Conservation (phyloP, 2,888 invertebrate genomes). For the Volucella zonaria region DNA sequence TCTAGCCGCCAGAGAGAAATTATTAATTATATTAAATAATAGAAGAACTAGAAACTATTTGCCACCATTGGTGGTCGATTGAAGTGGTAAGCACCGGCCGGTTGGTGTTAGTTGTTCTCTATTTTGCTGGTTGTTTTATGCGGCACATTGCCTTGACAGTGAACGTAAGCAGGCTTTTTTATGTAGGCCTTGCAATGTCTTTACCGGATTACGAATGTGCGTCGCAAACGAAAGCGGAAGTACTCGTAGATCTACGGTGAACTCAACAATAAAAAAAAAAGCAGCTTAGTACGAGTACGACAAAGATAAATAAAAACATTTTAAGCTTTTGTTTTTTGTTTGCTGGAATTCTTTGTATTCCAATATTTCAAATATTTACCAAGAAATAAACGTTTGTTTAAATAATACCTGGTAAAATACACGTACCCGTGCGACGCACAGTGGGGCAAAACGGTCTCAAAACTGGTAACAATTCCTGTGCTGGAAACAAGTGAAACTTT, state of each 20-base stretch:
- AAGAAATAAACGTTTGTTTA: no score
- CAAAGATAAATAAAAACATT: background rate
- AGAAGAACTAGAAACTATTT: slow-evolving; percentile 8
- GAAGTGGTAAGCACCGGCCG: slow-evolving; percentile 3
- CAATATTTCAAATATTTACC: no score
- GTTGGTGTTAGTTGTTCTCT: slow-evolving; percentile 10
- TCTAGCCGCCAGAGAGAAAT: background rate
- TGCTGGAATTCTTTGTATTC: background rate
- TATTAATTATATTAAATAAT: slow-evolving; percentile 41
- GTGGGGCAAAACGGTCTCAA: no score
- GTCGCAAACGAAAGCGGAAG: slow-evolving; percentile 36
- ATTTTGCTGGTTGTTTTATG: background rate
- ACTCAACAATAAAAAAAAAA: slow-evolving; percentile 31
- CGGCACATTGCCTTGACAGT: slow-evolving; percentile 44
- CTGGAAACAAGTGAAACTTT: no score
- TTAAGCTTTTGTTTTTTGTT: slow-evolving; percentile 1
- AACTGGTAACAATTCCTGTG: no score
- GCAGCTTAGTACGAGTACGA: slow-evolving; percentile 17
- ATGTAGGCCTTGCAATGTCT: slow-evolving; percentile 26
- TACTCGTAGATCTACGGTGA: slow-evolving; percentile 1
- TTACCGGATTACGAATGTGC: slow-evolving; percentile 25
- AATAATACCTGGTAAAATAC: no score
- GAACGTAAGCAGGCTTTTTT: slow-evolving; percentile 21
- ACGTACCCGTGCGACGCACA: no score
- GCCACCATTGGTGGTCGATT: slow-evolving; percentile 2